Conservation (phyloP, 2,797 vertebrate genomes). For the Macroramphosus scolopax region DNA sequence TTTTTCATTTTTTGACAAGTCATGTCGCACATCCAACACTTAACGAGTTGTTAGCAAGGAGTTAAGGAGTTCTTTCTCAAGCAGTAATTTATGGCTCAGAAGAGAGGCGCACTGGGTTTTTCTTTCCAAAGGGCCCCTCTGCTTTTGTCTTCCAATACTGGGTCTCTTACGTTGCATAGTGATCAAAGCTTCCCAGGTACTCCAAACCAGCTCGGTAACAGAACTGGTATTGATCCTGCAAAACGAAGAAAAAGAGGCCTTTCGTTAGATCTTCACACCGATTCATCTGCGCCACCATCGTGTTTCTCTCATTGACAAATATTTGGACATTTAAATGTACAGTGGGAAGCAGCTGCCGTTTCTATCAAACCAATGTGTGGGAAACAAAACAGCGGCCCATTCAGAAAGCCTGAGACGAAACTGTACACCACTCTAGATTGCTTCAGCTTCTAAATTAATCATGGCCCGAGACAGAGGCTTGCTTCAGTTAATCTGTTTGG, state of each 20-base stretch:
- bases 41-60: conserved; percentile 96
- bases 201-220: conserved; percentile 98
- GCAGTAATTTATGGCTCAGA: conserved; percentile 99
- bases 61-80: conserved; percentile 98
- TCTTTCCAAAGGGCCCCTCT: conserved; percentile 85
- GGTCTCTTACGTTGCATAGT: conserved; percentile 99
- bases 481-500: conserved; percentile 23
- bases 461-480: conserved; percentile 10
- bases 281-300: conserved; percentile 4
- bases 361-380: conserved; percentile 24
- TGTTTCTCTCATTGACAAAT: conserved; percentile 3
- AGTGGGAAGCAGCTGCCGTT: no score
- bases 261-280: conserved; percentile 9
- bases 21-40: conserved; percentile 89
- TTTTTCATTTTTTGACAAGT: conserved; percentile 79
- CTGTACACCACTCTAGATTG: neutral
- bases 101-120: conserved; percentile 91
- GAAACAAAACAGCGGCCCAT: no score
- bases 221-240: conserved; percentile 99
- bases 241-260: conserved; percentile 40
- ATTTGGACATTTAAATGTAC: no score
- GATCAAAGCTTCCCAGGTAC: conserved; percentile 99
- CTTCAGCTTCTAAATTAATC: conserved; percentile 27
- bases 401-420: conserved; percentile 9
- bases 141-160: conserved; percentile 82